Base-by-base conservation (phyloP, 1,140 invertebrate genomes). In the Papilio glaucus region DNA sequence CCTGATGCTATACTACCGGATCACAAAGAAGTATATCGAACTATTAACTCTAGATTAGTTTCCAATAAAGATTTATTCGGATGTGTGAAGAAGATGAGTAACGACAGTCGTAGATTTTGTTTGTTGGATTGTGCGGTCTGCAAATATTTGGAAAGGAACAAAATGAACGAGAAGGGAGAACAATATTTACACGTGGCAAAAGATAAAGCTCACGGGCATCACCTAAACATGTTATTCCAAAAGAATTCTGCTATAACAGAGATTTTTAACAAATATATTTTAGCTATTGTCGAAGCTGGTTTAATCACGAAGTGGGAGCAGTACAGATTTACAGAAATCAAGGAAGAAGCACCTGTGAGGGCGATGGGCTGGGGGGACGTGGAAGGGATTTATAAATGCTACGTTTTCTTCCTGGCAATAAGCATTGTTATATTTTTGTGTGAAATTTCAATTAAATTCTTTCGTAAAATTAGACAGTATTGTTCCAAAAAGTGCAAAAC, bases 141-240 rank as follows among this genome's bases (percentile, higher is more conserved):
- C 7, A 82, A 84, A 15, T 89, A 88, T 72, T 78, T 90, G 8
- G 79, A 85, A 77, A 82, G 83, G 71, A 92, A 89, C 75, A 77
- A 72, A 57, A 77, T 92, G 69, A 89, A 93, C 73, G 79, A 85
- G 2, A 83, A 88, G 61, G 92, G 91, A 1, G 77, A 89, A 71
- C 89, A 90, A 65, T 92, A 86, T 76, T 73, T 93, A 18, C 92
- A 93, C 60, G 80, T 93, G 39, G 87, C 87, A 8, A 77, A 77
- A 72, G 91, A 93, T 33, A 87, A 82, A 79, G 85, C 93, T 18
- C 93, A 94, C 75, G 93, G 87, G 71, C 77, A 89, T 61, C 93
- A 90, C 71, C 75, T 93, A 57, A 83, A 85, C 15, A 86, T 92
- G 77, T 68, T 90, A 62, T 73, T 91, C 18, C 79, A 83, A 1